Evolutionary conservation across 2,797 vertebrate genomes (phyloP), one percentile per base, ranked within the genome.

Genomic region (Oceanodroma leucorhoa): DNA sequence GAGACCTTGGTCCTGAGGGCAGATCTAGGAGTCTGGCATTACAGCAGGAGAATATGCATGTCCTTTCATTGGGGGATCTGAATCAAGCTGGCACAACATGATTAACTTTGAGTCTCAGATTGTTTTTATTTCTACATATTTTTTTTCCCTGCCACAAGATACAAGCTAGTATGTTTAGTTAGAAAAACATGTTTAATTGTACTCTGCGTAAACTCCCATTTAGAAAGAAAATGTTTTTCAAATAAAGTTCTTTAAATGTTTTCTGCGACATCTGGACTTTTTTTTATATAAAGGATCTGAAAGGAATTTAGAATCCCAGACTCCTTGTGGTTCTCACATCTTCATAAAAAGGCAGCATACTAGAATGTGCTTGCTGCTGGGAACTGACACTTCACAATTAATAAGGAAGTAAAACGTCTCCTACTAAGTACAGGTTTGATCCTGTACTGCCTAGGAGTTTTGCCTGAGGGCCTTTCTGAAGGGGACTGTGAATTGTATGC

Each of bases 141-240:
- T 96, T 93, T 95, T 97, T 96, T 91, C 92, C 86, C 86, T 94
- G 77, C 93, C 95, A 96, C 96, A 96, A 95, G 92, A 95, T 94
- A 94, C 65, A 95, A 95, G 94, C 91, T 92, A 89, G 82, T 83
- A 91, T 94, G 77, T 95, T 96, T 97, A 96, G 97, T 97, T 96
- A 94, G 82, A 96, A 97, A 96, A 97, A 96, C 95, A 96, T 96
- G 93, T 95, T 95, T 96, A 97, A 96, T 91, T 94, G 93, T 96
- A 89, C 61, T 94, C 79, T 90, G 73, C 83, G 91, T 87, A 91
- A 94, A 95, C 90, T 95, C 70, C 70, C 75, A 95, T 95, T 96
- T 96, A 94, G 93, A 97, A 96, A 93, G 96, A 95, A 97, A 95
- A 93, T 87, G 90, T 95, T 76, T 91, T 94, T 93, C 65, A 92